phyloP scores from a whole-genome alignment of 2,888 invertebrate species.

The Drosophila cognata region DNA sequence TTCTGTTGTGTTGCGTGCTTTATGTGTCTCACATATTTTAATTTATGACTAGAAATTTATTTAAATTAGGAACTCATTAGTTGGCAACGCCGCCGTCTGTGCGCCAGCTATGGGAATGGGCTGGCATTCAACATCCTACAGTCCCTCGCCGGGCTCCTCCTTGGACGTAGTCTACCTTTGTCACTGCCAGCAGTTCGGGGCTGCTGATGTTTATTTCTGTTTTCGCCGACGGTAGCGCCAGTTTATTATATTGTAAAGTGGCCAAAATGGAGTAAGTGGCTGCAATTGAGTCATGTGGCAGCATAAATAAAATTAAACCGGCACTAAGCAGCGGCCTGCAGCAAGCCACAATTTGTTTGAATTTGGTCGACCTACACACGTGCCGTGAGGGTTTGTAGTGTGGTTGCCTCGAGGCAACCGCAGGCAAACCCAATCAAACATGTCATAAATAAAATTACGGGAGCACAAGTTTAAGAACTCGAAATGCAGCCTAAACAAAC shows the following conservation, averaged over 20 bases:
- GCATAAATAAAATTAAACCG: conserved; percentile 56
- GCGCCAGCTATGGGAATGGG: conserved; percentile 19
- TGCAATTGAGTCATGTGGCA: conserved; percentile 76
- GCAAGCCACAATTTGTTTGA: conserved; percentile 36
- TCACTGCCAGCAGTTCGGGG: conserved; percentile 9
- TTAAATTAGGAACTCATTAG: conserved; percentile 82
- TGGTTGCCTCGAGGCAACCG: conserved; percentile 22
- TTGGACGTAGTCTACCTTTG: conserved; percentile 4
- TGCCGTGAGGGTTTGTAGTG: conserved; percentile 47
- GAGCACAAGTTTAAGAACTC: conserved; percentile 47
- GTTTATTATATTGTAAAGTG: conserved; percentile 75
- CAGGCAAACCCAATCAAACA: conserved; percentile 68
- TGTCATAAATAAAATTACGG: conserved; percentile 79
- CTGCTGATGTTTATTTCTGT: conserved; percentile 55
- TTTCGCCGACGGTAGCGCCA: conserved; percentile 38
- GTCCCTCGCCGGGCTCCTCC: neutral
- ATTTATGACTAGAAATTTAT: conserved; percentile 80
- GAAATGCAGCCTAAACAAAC: conserved; percentile 71
- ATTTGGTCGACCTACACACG: conserved; percentile 26
- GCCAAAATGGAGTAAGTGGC: conserved; percentile 70
- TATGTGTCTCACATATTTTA: conserved; percentile 71
- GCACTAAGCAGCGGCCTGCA: conserved; percentile 10
- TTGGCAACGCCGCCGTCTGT: conserved; percentile 56
- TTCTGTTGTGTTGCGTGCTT: conserved; percentile 48
- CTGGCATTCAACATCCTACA: conserved; percentile 4